Evolutionary conservation across 2,888 invertebrate genomes (phyloP).

Genomic region (Rhagonycha lutea): DNA sequence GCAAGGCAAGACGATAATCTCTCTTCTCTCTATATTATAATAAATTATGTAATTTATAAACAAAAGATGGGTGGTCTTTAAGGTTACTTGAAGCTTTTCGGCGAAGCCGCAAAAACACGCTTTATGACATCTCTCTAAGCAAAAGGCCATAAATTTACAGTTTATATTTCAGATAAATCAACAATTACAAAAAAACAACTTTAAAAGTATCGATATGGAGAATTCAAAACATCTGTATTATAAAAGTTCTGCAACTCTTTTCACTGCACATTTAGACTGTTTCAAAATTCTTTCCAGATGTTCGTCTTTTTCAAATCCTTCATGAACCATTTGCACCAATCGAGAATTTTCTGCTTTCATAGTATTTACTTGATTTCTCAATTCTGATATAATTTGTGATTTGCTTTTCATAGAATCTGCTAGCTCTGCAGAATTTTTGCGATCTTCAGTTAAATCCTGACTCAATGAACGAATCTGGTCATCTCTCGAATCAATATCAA

Average conservation of each 20-base stretch:
- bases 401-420: not conserved
- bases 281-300: slow-evolving; percentile 44
- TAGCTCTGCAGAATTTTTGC: not conserved
- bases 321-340: not conserved
- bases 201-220: not conserved
- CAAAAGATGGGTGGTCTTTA: no score
- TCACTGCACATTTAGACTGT: slow-evolving; percentile 47
- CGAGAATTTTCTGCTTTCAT: not conserved
- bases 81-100: no score
- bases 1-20: no score
- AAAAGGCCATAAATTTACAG: not conserved
- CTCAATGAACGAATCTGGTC: not conserved
- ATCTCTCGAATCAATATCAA: not conserved
- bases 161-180: not conserved
- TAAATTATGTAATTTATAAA: no score
- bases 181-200: not conserved
- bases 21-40: no score
- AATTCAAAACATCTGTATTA: not conserved
- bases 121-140: no score
- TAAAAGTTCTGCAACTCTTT: slow-evolving; percentile 39
- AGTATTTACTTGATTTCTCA: not conserved
- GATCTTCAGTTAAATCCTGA: not conserved
- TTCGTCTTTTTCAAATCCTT: slow-evolving; percentile 34
- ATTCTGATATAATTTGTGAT: not conserved
- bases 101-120: no score